Percentiles rank a stretch among this genome's conserved stretches.
These are phyloP conservation scores for Alaudala cheleensis DNA, from an alignment of 2,113 vertebrate genomes.

Conservation along the genomic window DNA sequence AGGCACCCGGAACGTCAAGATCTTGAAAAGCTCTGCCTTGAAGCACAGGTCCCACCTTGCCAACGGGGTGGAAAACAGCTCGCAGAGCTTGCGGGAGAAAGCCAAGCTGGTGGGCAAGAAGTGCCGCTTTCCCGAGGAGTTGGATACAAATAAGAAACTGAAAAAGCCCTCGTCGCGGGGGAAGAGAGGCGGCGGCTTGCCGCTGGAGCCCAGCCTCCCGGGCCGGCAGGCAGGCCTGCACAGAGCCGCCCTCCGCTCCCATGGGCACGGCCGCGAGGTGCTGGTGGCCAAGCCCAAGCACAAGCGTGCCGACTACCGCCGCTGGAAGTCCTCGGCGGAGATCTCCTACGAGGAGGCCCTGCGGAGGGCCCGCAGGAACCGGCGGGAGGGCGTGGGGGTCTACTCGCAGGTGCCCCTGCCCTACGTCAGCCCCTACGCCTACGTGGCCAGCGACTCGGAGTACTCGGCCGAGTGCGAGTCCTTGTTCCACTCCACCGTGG, in stretches of 20 bases:
- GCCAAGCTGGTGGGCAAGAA: constrained; percentile 66
- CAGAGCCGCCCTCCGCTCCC: constrained; percentile 30
- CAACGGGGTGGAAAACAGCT: constrained; percentile 47
- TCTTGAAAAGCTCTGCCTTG: constrained; percentile 64
- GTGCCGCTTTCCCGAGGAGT: constrained; percentile 77
- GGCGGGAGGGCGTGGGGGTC: constrained; percentile 71
- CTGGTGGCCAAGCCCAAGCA: constrained; percentile 88
- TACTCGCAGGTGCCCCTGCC: constrained; percentile 71
- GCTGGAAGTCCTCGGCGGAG: constrained; percentile 79
- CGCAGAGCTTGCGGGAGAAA: constrained; percentile 72
- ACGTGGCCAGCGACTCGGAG: constrained; percentile 88
- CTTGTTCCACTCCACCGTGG: constrained; percentile 91
- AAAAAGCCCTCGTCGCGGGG: constrained; percentile 74
- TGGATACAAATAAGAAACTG: constrained; percentile 75
- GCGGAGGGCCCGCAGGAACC: constrained; percentile 73
- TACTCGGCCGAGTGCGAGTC: constrained; percentile 94
- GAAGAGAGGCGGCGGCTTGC: constrained; percentile 66
- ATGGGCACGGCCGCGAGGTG: constrained; percentile 74
- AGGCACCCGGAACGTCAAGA: constrained; percentile 72
- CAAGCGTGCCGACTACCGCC: constrained; percentile 83
- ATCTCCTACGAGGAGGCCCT: constrained; percentile 81
- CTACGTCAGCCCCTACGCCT: constrained; percentile 78
- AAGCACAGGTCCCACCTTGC: constrained; percentile 66
- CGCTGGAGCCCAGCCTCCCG: constrained; percentile 64
- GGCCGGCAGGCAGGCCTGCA: constrained; percentile 64